phyloP scores from a whole-genome alignment of 1,140 invertebrate genomes.

The Carposina sasakii region DNA sequence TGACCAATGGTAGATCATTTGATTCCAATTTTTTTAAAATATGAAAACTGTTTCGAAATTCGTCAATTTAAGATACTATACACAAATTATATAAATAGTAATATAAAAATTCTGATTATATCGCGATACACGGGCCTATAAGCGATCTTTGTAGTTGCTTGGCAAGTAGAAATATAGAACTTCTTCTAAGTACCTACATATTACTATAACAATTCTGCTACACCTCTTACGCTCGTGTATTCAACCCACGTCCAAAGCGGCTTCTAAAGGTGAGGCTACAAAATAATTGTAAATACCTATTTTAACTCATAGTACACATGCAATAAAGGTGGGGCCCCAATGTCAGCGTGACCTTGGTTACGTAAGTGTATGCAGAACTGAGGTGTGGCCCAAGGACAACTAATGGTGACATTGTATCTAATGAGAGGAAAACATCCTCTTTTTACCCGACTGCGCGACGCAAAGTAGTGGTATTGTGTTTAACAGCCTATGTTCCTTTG shows the following conservation, averaged over 20 bases:
- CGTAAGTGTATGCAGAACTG: constrained; percentile 40
- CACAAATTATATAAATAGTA: too few relatives aligned
- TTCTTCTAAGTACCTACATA: neutral
- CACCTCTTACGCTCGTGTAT: neutral
- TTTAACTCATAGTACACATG: constrained; percentile 33
- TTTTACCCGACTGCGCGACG: neutral
- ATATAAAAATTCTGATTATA: too few relatives aligned
- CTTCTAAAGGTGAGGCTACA: neutral
- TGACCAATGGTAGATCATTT: too few relatives aligned
- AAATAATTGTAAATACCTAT: constrained; percentile 25
- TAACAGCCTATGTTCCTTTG: neutral
- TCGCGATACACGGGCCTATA: too few relatives aligned
- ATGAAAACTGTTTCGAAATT: too few relatives aligned
- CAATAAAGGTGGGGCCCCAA: constrained; percentile 42
- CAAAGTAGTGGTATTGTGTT: neutral
- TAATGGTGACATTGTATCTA: constrained; percentile 1
- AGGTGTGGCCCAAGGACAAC: constrained; percentile 42
- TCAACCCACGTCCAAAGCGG: neutral
- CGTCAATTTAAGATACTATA: too few relatives aligned
- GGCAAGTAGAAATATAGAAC: too few relatives aligned
- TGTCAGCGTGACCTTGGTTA: constrained; percentile 52
- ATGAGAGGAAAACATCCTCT: neutral
- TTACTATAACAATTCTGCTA: neutral
- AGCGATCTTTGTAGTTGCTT: too few relatives aligned
- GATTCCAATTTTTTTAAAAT: too few relatives aligned